phyloP scores from a whole-genome alignment of 2,797 vertebrate species.

The Peromyscus nudipes region DNA sequence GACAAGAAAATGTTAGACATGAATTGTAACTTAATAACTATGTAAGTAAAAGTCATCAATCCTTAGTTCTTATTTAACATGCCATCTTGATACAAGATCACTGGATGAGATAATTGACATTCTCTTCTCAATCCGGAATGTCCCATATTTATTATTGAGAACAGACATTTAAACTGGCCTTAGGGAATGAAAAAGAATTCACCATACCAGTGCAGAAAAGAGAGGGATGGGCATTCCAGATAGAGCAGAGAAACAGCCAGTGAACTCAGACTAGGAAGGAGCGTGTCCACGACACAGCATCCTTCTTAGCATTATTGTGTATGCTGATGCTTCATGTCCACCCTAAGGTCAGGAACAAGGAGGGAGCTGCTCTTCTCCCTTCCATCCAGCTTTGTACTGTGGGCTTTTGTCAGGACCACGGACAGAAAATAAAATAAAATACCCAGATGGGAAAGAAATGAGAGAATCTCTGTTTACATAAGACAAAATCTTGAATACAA shows the following conservation, averaged over 20 bases:
- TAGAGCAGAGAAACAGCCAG: neutral
- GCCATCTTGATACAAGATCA: constrained; percentile 46
- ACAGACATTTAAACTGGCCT: neutral
- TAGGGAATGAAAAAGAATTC: neutral
- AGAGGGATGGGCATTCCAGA: neutral
- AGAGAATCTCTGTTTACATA: neutral
- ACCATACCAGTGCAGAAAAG: neutral
- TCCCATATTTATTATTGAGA: constrained; percentile 48
- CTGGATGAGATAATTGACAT: constrained; percentile 42
- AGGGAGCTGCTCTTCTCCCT: neutral
- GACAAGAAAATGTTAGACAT: constrained; percentile 19
- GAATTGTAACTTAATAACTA: constrained; percentile 46
- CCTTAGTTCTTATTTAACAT: constrained; percentile 38
- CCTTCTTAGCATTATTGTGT: neutral
- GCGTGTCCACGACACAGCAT: neutral
- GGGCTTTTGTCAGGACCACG: constrained; percentile 2
- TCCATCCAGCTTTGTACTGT: neutral
- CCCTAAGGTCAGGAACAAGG: neutral
- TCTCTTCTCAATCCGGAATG: constrained; percentile 51
- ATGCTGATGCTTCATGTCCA: neutral
- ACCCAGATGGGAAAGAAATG: neutral
- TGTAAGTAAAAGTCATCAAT: constrained; percentile 36
- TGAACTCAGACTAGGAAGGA: constrained; percentile 11
- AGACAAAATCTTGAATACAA: neutral
- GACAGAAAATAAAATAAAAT: constrained; percentile 27